Evolutionary conservation across 2,888 invertebrate species (phyloP).

Genomic region (Eristalinus sepulchralis): DNA sequence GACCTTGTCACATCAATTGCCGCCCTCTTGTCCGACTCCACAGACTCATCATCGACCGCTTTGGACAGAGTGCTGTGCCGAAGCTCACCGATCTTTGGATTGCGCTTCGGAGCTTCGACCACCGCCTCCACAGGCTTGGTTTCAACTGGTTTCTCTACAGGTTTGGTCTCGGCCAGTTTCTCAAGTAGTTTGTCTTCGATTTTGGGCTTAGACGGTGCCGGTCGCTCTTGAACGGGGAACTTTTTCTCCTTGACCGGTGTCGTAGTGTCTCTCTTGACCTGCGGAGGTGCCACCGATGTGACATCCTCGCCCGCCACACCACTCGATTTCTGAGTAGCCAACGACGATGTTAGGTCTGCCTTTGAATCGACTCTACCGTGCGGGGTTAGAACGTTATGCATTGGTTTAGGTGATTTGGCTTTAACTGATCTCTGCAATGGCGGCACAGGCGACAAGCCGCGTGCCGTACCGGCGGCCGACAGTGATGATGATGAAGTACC

Average conservation of each 20-base stretch:
- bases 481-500: conserved; percentile 64
- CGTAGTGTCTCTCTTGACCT: background rate
- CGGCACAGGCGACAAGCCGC: conserved; percentile 50
- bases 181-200: background rate
- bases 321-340: conserved; percentile 46
- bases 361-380: conserved; percentile 62
- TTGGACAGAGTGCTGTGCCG: conserved; percentile 35
- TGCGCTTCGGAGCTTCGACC: conserved; percentile 15
- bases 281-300: conserved; percentile 29
- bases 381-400: conserved; percentile 59
- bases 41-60: conserved; percentile 32
- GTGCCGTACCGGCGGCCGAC: conserved; percentile 33
- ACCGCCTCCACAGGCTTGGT: background rate
- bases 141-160: background rate
- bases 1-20: background rate
- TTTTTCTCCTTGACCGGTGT: conserved; percentile 1
- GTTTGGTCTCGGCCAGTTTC: background rate
- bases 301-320: conserved; percentile 47
- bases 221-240: background rate
- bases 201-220: background rate
- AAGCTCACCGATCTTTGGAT: conserved; percentile 56
- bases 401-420: conserved; percentile 66
- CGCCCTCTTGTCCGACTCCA: background rate
- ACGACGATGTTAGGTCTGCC: conserved; percentile 52
- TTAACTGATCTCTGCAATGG: conserved; percentile 45